Base-by-base conservation (phyloP, 2,113 vertebrate genomes). In the Cebus imitator region DNA sequence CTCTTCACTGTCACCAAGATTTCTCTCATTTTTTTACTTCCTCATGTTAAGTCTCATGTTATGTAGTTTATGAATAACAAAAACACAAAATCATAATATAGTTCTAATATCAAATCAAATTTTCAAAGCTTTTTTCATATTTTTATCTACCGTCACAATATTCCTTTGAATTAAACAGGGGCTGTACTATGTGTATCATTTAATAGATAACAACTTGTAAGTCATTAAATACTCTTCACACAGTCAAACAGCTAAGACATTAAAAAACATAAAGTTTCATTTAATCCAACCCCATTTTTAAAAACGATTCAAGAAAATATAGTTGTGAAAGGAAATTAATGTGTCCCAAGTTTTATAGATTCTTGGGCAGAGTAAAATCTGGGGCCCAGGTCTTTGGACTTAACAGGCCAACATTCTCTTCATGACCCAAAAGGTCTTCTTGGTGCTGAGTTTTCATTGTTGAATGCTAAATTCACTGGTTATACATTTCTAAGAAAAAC, bases 11-110 rank as follows among this genome's bases (percentile, higher is more conserved):
- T 70, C 25, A 73, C 43, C 58, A 64, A 58, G 17, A n/a, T 96
- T 93, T 94, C 37, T 94, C 37, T 80, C 43, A 30, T 20, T 78
- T 90, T 94, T 87, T 93, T 21, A 91, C 52, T 88, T 96, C 91
- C 81, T 87, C 35, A 1, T 91, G 10, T 37, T 6, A 92, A 96
- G 17, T 45, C 90, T 93, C 58, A 40, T 57, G 18, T 32, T 80
- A 90, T 85, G 79, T 32, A 87, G 70, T 57, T 81, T 75, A 58
- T 68, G 23, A 75, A 35, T 43, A 76, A 58, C 17, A 92, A 91
- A 94, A 73, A 35, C 23, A 87, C 83, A 79, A 82, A 84, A 84
- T 72, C 30, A 14, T 40, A 57, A 92, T 90, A 61, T 48, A 37
- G 90, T 75, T 83, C 14, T 35, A 64, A 90, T 89, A 93, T 87